These are phyloP conservation scores for Steinernema hermaphroditum DNA, from an alignment of 2,888 invertebrate species.

Conservation along the genomic window DNA sequence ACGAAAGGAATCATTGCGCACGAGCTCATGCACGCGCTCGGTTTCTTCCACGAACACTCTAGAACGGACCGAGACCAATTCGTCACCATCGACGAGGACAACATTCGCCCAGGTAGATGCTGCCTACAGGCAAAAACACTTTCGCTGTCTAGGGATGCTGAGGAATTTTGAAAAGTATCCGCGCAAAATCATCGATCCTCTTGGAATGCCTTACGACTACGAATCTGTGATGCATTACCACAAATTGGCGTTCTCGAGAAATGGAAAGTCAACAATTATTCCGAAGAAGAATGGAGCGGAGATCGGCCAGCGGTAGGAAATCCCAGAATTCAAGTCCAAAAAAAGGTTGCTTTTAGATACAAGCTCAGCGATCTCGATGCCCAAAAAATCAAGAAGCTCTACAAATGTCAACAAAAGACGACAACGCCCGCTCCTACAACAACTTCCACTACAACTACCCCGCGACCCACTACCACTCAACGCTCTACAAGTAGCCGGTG, in stretches of 20 bases:
- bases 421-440: constrained; percentile 32
- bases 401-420: constrained; percentile 20
- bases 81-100: constrained; percentile 77
- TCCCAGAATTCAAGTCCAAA: no score
- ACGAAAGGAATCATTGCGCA: constrained; percentile 75
- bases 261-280: constrained; percentile 70
- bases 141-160: constrained; percentile 67
- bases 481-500: constrained; percentile 21
- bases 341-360: constrained; percentile 40
- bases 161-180: constrained; percentile 70
- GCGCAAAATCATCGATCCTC: constrained; percentile 67
- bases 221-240: constrained; percentile 73
- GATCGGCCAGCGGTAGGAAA: constrained; percentile 63
- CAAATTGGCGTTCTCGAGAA: constrained; percentile 70
- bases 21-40: constrained; percentile 78
- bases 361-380: constrained; percentile 60
- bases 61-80: constrained; percentile 78
- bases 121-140: not conserved
- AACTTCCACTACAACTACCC: constrained; percentile 32
- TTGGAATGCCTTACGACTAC: constrained; percentile 77
- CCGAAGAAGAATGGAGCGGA: constrained; percentile 66
- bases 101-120: constrained; percentile 73
- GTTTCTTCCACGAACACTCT: constrained; percentile 83
- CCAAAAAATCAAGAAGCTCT: constrained; percentile 44
- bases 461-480: not conserved